Conservation (phyloP, 53 echinoderm and acorn worm species). For the Henricia sp. region DNA sequence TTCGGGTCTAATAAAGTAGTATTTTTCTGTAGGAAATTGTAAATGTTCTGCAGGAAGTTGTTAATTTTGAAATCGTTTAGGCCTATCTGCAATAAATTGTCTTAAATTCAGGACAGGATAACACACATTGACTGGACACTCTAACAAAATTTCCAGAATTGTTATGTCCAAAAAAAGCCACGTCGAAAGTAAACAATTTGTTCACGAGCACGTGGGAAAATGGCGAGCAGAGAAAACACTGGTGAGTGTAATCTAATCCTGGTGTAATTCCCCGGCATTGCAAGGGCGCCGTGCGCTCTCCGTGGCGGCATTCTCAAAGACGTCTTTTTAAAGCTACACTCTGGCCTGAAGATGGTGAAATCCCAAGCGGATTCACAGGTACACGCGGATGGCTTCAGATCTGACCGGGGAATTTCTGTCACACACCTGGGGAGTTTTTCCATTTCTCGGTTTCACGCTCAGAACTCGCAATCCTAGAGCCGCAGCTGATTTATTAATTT, state of each 20-base stretch:
- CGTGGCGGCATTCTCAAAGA: conserved; percentile 7
- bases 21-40: too few species aligned
- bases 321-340: conserved; percentile 28
- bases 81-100: too few species aligned
- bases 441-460: not conserved
- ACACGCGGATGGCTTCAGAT: conserved; percentile 9
- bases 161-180: too few species aligned
- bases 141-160: too few species aligned
- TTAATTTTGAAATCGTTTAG: too few species aligned
- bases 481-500: conserved; percentile 2
- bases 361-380: conserved; percentile 11
- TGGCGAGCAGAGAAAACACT: conserved; percentile 5
- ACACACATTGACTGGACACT: too few species aligned
- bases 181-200: too few species aligned
- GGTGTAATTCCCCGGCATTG: not conserved
- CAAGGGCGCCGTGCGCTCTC: conserved; percentile 6
- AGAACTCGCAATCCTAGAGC: not conserved
- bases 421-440: conserved; percentile 35
- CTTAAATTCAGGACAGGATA: too few species aligned
- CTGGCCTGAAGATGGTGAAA: conserved; percentile 50
- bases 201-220: conserved; percentile 42
- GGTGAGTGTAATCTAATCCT: conserved; percentile 31
- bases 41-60: too few species aligned
- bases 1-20: too few species aligned
- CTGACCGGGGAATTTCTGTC: not conserved